A percentile compares a stretch with the other conserved stretches of the same genome.
Conservation (phyloP, 2,113 vertebrate species). For the Pteruthius melanotis region DNA sequence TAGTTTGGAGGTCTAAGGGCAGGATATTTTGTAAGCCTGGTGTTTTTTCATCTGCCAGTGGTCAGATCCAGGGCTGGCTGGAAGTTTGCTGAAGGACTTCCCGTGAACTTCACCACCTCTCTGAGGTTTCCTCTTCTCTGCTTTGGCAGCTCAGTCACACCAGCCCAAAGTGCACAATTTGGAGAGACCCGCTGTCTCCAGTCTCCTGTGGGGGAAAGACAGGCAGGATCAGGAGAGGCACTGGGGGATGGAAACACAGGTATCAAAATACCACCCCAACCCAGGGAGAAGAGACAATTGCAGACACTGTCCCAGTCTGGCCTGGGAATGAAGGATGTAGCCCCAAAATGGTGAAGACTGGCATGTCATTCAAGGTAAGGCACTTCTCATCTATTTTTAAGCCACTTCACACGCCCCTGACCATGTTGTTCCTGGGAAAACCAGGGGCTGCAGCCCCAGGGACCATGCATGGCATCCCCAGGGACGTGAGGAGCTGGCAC, state of each 20-base stretch:
- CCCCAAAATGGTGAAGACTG: not conserved
- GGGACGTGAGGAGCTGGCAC: not conserved
- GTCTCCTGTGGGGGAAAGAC: conserved; percentile 62
- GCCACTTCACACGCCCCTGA: not conserved
- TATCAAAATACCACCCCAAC: not conserved
- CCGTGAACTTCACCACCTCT: accelerated
- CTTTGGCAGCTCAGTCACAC: conserved; percentile 69
- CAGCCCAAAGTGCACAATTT: conserved; percentile 84
- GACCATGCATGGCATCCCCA: accelerated
- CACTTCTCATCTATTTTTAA: not conserved
- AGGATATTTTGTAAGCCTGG: not conserved
- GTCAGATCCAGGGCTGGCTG: not conserved
- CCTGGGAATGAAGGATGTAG: not conserved
- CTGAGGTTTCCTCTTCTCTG: not conserved
- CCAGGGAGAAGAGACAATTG: not conserved
- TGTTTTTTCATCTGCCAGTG: not conserved
- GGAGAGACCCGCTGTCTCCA: conserved; percentile 63
- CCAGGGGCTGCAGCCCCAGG: not conserved
- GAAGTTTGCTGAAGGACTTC: accelerated
- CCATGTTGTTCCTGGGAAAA: not conserved
- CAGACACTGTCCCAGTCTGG: not conserved
- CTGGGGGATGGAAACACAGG: accelerated
- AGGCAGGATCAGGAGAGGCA: not conserved
- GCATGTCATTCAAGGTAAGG: not conserved
- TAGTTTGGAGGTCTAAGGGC: not conserved